phyloP scores from a whole-genome alignment of 2,113 vertebrate genomes.

The Ia io region DNA sequence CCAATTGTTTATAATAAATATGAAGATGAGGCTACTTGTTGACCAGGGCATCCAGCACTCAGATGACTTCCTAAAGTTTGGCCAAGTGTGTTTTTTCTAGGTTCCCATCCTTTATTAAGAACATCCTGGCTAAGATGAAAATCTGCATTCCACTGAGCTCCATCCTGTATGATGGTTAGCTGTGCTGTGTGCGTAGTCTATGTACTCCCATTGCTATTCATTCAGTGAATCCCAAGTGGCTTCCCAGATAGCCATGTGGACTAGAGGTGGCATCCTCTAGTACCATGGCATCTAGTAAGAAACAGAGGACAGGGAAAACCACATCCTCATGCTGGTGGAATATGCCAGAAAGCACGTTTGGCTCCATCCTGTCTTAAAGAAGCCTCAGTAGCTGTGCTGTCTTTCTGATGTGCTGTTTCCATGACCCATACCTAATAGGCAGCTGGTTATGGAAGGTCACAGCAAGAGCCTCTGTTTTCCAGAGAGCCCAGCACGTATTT shows the following conservation, averaged over 20 bases:
- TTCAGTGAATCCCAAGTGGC: not conserved
- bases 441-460: not conserved
- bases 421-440: not conserved
- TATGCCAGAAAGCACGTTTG: not conserved
- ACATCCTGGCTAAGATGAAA: not conserved
- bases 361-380: too few species aligned
- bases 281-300: not conserved
- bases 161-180: not conserved
- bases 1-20: not conserved
- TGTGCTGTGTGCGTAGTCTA: not conserved
- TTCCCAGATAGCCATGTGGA: not conserved
- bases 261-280: not conserved
- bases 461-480: not conserved
- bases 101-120: not conserved
- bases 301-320: not conserved
- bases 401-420: not conserved
- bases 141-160: not conserved
- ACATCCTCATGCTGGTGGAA: not conserved
- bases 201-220: not conserved
- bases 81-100: not conserved
- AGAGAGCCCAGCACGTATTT: not conserved
- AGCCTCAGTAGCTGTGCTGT: not conserved
- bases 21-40: not conserved
- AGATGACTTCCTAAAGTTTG: not conserved
- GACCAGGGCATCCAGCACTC: not conserved